phyloP scores from a whole-genome alignment of 2,888 invertebrate genomes.

The Tipula confusa region DNA sequence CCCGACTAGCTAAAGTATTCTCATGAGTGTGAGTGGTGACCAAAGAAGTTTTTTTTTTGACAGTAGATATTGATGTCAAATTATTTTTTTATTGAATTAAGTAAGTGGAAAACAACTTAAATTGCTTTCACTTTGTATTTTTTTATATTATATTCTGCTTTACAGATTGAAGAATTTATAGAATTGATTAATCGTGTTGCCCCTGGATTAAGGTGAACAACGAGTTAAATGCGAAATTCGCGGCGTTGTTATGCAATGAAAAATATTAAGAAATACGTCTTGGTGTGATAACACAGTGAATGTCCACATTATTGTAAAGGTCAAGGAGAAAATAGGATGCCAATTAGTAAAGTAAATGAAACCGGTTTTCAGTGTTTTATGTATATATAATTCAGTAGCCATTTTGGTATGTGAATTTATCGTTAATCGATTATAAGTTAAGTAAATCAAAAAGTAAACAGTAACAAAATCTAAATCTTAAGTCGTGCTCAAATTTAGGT shows the following conservation, averaged over 20 bases:
- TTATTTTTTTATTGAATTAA: background rate
- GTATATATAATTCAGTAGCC: too few relatives aligned
- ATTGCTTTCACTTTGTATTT: background rate
- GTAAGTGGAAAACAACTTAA: background rate
- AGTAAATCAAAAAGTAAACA: too few relatives aligned
- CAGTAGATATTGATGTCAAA: background rate
- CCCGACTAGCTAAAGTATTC: too few relatives aligned
- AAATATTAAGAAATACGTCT: background rate
- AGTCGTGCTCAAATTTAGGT: too few relatives aligned
- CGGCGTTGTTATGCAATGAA: background rate
- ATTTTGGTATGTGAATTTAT: too few relatives aligned
- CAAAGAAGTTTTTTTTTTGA: background rate
- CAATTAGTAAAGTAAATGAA: too few relatives aligned
- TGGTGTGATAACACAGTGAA: background rate
- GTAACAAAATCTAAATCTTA: too few relatives aligned
- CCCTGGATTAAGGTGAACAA: background rate
- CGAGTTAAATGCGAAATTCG: background rate
- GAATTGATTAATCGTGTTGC: background rate
- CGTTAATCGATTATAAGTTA: too few relatives aligned
- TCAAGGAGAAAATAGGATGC: background rate
- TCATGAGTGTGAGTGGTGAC: background rate
- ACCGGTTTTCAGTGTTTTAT: too few relatives aligned
- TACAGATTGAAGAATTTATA: background rate
- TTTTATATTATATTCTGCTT: background rate
- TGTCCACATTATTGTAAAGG: background rate